Conservation (phyloP, 2,888 invertebrate species). For the Chloromyia formosa region DNA sequence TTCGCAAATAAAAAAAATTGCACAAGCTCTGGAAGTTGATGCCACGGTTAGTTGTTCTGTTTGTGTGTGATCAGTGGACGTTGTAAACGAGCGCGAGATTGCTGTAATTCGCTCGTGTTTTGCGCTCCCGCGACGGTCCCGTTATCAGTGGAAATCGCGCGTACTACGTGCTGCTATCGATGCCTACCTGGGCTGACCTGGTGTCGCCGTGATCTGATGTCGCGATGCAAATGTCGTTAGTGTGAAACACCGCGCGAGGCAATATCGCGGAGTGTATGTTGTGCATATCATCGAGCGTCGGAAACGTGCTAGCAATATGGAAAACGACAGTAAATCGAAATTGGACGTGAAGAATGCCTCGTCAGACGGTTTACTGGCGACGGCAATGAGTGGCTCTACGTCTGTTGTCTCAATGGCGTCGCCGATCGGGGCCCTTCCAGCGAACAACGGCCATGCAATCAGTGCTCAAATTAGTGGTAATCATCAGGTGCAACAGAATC, state of each 20-base stretch:
- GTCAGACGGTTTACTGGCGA: slow-evolving; percentile 27
- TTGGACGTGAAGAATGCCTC: slow-evolving; percentile 10
- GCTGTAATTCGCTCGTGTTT: background rate
- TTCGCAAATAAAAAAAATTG: slow-evolving; percentile 4
- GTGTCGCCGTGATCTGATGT: background rate
- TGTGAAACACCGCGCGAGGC: background rate
- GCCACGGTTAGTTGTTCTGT: no score
- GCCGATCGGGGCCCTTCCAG: background rate
- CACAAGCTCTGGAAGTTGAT: background rate
- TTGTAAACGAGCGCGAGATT: no score
- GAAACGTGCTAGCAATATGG: slow-evolving; percentile 7
- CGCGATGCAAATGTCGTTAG: background rate
- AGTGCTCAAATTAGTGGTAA: slow-evolving; percentile 4
- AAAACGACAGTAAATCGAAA: slow-evolving; percentile 35
- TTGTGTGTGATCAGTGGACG: no score
- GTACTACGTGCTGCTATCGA: background rate
- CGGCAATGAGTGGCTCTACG: background rate
- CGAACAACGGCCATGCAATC: background rate
- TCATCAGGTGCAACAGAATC: slow-evolving; percentile 1
- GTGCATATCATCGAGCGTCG: background rate
- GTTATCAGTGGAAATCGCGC: slow-evolving; percentile 5
- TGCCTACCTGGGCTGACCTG: no score
- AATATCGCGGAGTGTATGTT: no score
- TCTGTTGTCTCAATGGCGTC: slow-evolving; percentile 3
- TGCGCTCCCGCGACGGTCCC: background rate